Evolutionary conservation across 2,113 vertebrate species (phyloP), one percentile per base, ranked within the genome.

Genomic region (Cyprinodon brontotheroides): DNA sequence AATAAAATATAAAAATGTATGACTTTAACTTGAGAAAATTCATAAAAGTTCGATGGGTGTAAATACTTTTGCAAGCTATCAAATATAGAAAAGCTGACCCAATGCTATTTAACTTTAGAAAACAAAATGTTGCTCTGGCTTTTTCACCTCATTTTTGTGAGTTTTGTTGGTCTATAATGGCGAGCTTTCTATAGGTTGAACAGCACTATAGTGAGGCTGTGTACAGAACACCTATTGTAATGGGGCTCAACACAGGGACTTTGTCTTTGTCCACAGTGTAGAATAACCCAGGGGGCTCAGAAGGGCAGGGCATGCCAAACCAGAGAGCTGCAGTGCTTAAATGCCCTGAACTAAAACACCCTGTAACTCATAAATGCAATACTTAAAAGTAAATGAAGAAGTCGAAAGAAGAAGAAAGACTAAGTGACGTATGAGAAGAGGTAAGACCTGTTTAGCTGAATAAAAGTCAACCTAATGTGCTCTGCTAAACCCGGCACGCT

Each of bases 251-350:
- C 92, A 87, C 89, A 88, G 92, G 93, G 93, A 89, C 86, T 97
- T 96, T 95, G 94, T 95, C 92, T 96, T 96, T 92, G 87, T 95
- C 92, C 93, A 92, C 90, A 93, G 91, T 87, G 93, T 94, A 93
- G 95, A 95, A 94, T 95, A 92, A 89, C 94, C 94, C 86, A 95
- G 94, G 61, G 93, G 95, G 93, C 89, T 87, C 89, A 68, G 71
- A 65, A 66, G 48, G 78, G 76, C 70, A 81, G 83, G 82, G 67
- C 47, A 72, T 74, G 60, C 38, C 74, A 53, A 65, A 41, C 57
- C 68, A 82, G 76, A 76, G 77, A 22, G 68, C 72, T 74, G 50
- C 72, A 71, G 45, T 36, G 68, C 68, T 85, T 80, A 80, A 81
- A 85, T 79, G 71, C 76, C 71, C 67, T 85, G 75, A 68, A 74